Evolutionary conservation across 2,113 vertebrate genomes (phyloP), one percentile per base, ranked within the genome.

Genomic region (Trematomus loennbergii): DNA sequence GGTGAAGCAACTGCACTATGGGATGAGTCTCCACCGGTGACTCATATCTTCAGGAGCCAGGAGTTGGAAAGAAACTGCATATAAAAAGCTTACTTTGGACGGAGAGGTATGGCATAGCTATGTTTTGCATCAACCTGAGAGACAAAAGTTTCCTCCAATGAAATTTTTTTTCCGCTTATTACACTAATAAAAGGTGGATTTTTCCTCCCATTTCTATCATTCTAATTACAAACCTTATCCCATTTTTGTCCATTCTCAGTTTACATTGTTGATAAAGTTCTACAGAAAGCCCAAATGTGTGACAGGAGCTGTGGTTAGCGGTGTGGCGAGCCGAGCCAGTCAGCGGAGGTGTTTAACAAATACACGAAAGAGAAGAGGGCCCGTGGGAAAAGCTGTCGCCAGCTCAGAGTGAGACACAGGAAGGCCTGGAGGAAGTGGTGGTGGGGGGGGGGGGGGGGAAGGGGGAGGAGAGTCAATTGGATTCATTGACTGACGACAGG

Each of bases 341-440:
- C 79, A 7, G 16, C 52, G 75, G 81, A 83, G 81, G 80, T 87
- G 73, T 89, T 91, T 83, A 86, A 85, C 88, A 89, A 90, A 90
- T 40, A 80, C 33, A 18, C 79, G 90, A 82, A 85, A 89, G 55
- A 63, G 78, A 81, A 87, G 82, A 83, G 45, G 61, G 20, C 86
- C 81, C 68, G 1, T 48, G 82, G 88, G 88, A 82, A 73, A 52
- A 69, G 70, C 72, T 62, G 79, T 72, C 46, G 11, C 60, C 78
- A 29, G 45, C 70, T 85, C 49, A 62, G 81, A 79, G 71, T 71
- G 67, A 91, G 61, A 63, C 49, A 43, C 46, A 12, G 54, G n/a
- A 75, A 79, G 54, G 58, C 46, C 45, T 73, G 43, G 52, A 3
- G 15, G 43, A 11, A 73, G 20, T n/a, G 29, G 49, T 6, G 1